Evolutionary conservation across 92 coral and sea anemone genomes (phyloP), one percentile per base, ranked within the genome.

Genomic region (Montipora capitata): DNA sequence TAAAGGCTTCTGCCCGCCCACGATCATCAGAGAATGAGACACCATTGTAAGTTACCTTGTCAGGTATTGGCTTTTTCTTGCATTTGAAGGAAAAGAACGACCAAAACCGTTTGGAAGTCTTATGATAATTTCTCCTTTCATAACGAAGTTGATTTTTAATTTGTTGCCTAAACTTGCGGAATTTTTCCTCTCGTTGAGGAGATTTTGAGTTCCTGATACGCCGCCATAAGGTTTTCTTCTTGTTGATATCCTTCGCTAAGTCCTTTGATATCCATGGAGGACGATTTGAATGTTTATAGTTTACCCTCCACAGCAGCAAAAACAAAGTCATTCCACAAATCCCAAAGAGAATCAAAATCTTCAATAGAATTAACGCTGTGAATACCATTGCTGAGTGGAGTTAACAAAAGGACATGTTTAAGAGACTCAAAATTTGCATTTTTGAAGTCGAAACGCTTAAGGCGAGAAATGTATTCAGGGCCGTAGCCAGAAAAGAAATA

Each of bases 71-170:
- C 72, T 84, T 87, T 71, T 43, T 66, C 70, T 86, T 87, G 78
- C 76, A 76, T 78, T 87, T 87, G 44, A 87, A 91, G 52, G 87
- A 64, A 62, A 63, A 91, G 65, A 17, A 65, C 10, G 91, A 91
- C 94, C 94, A 91, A 62, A 91, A 86, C 20, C 91, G 84, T 57
- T 87, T 91, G 14, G 91, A 83, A 68, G 81, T 91, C 68, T 84
- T 0, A 13, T 79, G 83, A 12, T 61, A 79, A 9, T 61, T 54
- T 78, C 72, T 78, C 40, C 76, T 80, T 80, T 80, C 85, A n/a
- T 12, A 66, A 56, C 44, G 92, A 51, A 92, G 69, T 74, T 91
- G 63, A 69, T 76, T 91, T 48, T 61, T 91, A 54, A 54, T 54
- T 54, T 54, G 61, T 11, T 54, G 61, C 83, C 94, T 91, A 68